Evolutionary conservation across 2,113 vertebrate genomes (phyloP), one percentile per base, ranked within the genome.

Genomic region (Onychostoma macrolepis): DNA sequence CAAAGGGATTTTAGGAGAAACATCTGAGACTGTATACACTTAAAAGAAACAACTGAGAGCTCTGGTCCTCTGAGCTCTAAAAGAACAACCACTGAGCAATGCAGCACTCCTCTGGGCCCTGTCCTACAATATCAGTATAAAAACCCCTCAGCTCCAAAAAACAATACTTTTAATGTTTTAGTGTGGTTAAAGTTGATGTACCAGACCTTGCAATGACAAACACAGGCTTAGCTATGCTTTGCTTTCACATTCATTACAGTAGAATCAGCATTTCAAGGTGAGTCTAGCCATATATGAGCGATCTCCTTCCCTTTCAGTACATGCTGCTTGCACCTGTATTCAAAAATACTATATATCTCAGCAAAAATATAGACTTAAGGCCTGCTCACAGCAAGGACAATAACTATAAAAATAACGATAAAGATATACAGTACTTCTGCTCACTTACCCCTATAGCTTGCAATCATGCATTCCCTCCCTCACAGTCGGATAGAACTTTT

Each of bases 131-230:
- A 69, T 50, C 26, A 50, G 50, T 69, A 19, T 50, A 45, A 6
- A 78, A 53, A 17, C 4, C 17, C 15, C 28, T 38, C 33, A 26
- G 43, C 8, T 12, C 8, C 45, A 26, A n/a, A 4, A n/a, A 38
- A 38, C 30, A 69, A 48, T 30, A 33, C 9, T 33, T 45, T 0
- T 30, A 65, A 38, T 69, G 33, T 24, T 63, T 61, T 12, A n/a
- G 26, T 21, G 12, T 28, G 4, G 26, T 30, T 67, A 26, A 6
- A 19, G 58, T 56, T 84, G 82, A 38, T 84, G 28, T 28, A 56
- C 56, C 13, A 33, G 43, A 71, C 63, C 63, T 83, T 53, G 48
- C 13, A 56, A 74, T 84, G 82, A 56, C 33, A 53, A 56, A 84
- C 43, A 84, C 19, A 13, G n/a, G 24, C 36, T 43, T 15, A 48